Percentiles rank a stretch among this genome's conserved stretches.
Evolutionary conservation across 2,113 vertebrate genomes (phyloP).

Genomic region (Microtus pennsylvanicus): DNA sequence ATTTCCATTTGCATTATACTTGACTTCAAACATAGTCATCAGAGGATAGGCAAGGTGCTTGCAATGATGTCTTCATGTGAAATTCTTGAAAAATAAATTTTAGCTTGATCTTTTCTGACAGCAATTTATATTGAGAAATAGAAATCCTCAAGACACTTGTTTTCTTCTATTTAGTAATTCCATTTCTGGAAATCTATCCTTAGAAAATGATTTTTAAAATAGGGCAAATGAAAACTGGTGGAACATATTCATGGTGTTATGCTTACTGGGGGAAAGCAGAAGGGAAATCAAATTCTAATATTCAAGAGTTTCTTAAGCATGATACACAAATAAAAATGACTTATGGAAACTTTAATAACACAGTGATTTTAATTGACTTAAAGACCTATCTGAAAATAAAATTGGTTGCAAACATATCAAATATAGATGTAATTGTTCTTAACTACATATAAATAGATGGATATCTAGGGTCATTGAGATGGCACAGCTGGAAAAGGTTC

Average conservation of each 20-base stretch:
- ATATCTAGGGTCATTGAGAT: background rate
- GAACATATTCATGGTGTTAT: background rate
- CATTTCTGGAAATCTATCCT: background rate
- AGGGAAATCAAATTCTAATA: constrained; percentile 9
- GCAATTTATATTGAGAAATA: background rate
- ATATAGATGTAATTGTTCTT: background rate
- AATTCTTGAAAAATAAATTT: constrained; percentile 19
- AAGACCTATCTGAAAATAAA: background rate
- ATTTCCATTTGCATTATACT: background rate
- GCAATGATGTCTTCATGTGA: background rate
- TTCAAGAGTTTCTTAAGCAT: background rate
- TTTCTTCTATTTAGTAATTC: constrained; percentile 15
- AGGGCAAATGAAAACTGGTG: background rate
- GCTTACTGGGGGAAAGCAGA: background rate
- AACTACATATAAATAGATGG: background rate
- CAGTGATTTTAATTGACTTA: constrained; percentile 29
- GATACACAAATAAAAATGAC: background rate
- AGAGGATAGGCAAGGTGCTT: background rate
- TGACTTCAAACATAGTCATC: background rate
- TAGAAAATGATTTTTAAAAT: constrained; percentile 24
- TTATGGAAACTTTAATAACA: constrained; percentile 20
- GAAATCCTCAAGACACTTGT: background rate
- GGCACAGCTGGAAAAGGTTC: background rate
- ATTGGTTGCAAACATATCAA: background rate
- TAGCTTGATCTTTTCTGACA: background rate